Evolutionary conservation across 64 coral and sea anemone species (phyloP), one percentile per base, ranked within the genome.

Genomic region (Actinia tenebrosa): DNA sequence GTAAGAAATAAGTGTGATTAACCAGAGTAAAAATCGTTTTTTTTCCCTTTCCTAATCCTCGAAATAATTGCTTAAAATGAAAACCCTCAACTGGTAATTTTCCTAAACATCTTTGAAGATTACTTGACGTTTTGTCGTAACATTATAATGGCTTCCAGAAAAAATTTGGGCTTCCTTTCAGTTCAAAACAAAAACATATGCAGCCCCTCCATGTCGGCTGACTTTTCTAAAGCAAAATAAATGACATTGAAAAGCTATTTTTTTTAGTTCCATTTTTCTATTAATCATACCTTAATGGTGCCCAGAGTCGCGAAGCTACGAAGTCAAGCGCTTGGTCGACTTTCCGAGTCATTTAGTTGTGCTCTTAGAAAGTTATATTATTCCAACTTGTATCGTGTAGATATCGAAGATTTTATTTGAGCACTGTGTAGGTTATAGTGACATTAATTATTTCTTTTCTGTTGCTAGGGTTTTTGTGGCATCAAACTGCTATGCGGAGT

Each of bases 221-320:
- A 2, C 61, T 66, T n/a, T 1, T 23, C n/a, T 8, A n/a, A 66
- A 66, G 63, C 15, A 18, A 16, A 61, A 61, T 19, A 61, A 61
- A 66, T 66, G 10, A 5, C 17, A 22, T 64, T 19, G 16, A 64
- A 64, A 64, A 19, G 1, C 18, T 64, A 1, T 64, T 23, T 23
- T 66, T 4, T 69, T 27, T 30, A 42, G n/a, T 14, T 14, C 26
- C 27, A 2, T 10, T 0, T 30, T 1, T 42, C 16, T 14, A 14
- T 42, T 25, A 50, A 50, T 50, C 44, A 59, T 92, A 92, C 90
- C 90, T 92, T 10, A n/a, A 79, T 47, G 90, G 61, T 17, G 90
- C 90, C 85, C 85, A 92, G 2, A 92, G 79, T 37, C 84, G 58
- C 0, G 78, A 19, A 16, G 85, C 60, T 0, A 92, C 77, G 2